phyloP scores from a whole-genome alignment of 2,888 invertebrate genomes.

The Nomada lathburiana region DNA sequence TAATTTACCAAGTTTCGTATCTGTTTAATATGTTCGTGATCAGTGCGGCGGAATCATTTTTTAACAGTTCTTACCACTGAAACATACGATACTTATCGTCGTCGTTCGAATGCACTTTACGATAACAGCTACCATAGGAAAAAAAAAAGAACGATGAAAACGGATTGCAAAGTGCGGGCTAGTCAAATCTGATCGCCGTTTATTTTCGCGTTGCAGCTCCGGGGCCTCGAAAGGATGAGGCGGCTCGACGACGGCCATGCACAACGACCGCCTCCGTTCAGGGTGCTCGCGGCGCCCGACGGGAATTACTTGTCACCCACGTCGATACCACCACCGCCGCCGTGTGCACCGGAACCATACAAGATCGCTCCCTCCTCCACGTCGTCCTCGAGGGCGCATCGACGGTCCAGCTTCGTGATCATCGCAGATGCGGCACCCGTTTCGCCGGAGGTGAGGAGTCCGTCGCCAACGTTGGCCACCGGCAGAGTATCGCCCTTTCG shows the following conservation, averaged over 20 bases:
- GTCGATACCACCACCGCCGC: slow-evolving; percentile 74
- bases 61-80: not conserved
- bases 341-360: slow-evolving; percentile 82
- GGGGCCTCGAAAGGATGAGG: slow-evolving; percentile 68
- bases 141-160: too few species aligned
- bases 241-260: slow-evolving; percentile 67
- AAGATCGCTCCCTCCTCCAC: slow-evolving; percentile 78
- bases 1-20: too few species aligned
- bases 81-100: not conserved
- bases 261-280: slow-evolving; percentile 75
- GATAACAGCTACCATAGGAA: not conserved
- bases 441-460: slow-evolving; percentile 84
- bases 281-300: slow-evolving; percentile 76
- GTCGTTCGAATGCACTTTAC: not conserved
- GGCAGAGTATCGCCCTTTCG: slow-evolving; percentile 88
- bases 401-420: slow-evolving; percentile 89
- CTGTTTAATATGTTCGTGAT: too few species aligned
- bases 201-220: slow-evolving; percentile 41
- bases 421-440: slow-evolving; percentile 87
- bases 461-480: slow-evolving; percentile 83
- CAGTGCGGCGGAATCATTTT: too few species aligned
- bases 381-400: slow-evolving; percentile 86
- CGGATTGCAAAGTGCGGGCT: not conserved
- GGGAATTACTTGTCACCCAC: slow-evolving; percentile 66
- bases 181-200: not conserved